phyloP scores from a whole-genome alignment of 2,888 invertebrate species.

The Linnaemya tessellans region DNA sequence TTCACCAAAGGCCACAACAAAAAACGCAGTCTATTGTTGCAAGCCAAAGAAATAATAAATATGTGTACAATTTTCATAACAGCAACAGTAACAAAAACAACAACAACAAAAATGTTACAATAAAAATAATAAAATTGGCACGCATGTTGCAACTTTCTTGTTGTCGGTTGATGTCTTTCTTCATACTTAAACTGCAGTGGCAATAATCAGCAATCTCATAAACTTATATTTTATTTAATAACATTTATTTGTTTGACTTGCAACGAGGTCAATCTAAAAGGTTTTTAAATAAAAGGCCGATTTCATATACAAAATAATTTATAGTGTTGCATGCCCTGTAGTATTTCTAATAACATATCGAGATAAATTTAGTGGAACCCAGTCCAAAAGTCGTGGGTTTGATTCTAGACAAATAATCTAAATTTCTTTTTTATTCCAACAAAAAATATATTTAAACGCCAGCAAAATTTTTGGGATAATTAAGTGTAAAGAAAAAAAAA shows the following conservation, averaged over 20 bases:
- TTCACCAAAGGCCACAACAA: constrained; percentile 19
- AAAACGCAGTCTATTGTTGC: not conserved
- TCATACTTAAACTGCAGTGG: constrained; percentile 45
- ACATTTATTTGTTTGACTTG: not conserved
- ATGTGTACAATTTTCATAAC: not conserved
- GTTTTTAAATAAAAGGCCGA: not conserved
- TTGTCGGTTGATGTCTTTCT: constrained; percentile 69
- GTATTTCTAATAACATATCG: no score
- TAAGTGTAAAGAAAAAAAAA: no score
- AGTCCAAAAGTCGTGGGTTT: no score
- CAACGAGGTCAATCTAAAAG: not conserved
- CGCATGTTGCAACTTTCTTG: constrained; percentile 72
- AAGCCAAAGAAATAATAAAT: constrained; percentile 1
- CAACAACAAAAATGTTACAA: constrained; percentile 9
- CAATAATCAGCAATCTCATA: constrained; percentile 19
- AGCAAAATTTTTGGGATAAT: no score
- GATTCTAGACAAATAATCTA: no score
- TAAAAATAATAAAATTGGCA: constrained; percentile 63
- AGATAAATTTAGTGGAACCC: no score
- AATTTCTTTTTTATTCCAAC: no score
- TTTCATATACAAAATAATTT: no score
- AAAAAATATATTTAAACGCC: no score
- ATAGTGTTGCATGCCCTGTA: no score
- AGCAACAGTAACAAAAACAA: not conserved
- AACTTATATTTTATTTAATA: not conserved